Evolutionary conservation across 2,113 vertebrate species (phyloP), one percentile per base, ranked within the genome.

Genomic region (Perca schrenkii): DNA sequence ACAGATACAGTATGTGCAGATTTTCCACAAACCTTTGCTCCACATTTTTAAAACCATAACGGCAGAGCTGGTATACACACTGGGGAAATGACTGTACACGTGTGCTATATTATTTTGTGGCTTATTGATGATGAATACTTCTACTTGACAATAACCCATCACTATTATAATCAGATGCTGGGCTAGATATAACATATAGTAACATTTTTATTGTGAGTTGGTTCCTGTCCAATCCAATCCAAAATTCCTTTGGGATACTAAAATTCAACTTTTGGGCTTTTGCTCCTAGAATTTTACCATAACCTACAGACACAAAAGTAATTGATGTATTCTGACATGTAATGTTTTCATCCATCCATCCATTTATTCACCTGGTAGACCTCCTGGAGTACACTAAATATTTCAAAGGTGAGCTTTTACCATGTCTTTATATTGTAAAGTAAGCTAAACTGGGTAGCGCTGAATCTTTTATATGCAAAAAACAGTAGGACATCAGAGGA

Each of bases 341-440:
- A 0, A 1, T 68, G 13, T 52, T 25, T 43, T 19, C 47, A 66
- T 60, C 58, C 13, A 58, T 73, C 21, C 16, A 78, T 56, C 31
- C 50, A 68, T 66, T 10, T 6, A 60, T 47, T 46, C 34, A 74
- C 10, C 13, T 11, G 3, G 31, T 11, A 31, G 22, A 56, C 31
- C 43, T 73, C 62, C 57, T 80, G 40, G 1, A 80, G 54, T 6
- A 74, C 47, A 40, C 40, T 80, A 61, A 83, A 87, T 89, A 79
- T 83, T 82, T 87, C 36, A 90, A 84, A n/a, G 12, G 3, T 60
- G 34, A 73, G 80, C 80, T 75, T 77, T 87, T 54, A 79, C 40
- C 19, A 61, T 73, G 64, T 73, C 19, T 63, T 76, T 57, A 57
- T 34, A 53, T 65, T 74, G 28, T 73, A 72, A 79, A 52, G 73